Evolutionary conservation across 2,113 vertebrate species (phyloP).

Genomic region (Periophthalmodon schlosseri): DNA sequence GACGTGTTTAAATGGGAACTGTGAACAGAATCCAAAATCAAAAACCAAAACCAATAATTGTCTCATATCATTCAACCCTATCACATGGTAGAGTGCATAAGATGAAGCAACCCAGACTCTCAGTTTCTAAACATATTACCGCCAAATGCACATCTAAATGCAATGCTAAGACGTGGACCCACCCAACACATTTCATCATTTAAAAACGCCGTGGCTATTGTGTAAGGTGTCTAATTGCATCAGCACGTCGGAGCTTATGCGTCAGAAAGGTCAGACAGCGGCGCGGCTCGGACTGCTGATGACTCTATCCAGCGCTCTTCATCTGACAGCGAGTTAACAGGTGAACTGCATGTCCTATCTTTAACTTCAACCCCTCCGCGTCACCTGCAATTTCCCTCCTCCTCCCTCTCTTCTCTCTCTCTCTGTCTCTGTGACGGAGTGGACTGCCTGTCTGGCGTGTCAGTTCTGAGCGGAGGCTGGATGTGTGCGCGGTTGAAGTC

Average conservation of each 20-base stretch:
- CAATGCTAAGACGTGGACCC: neutral
- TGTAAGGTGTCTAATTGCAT: constrained; percentile 2
- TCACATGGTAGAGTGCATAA: too few species aligned
- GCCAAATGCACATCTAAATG: too few species aligned
- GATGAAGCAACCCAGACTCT: too few species aligned
- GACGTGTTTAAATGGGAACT: too few species aligned
- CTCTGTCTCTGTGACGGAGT: constrained; percentile 25
- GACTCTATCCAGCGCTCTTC: neutral
- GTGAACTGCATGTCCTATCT: constrained; percentile 28
- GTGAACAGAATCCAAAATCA: too few species aligned
- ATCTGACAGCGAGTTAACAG: constrained; percentile 14
- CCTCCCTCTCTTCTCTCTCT: constrained; percentile 25
- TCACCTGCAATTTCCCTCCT: constrained; percentile 30
- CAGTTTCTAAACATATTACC: too few species aligned
- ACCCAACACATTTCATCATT: neutral
- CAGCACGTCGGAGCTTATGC: neutral
- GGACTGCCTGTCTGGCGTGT: constrained; percentile 49
- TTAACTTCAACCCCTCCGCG: constrained; percentile 19
- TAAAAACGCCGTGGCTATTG: neutral
- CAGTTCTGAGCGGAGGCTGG: constrained; percentile 51
- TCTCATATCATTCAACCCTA: too few species aligned
- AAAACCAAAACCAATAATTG: too few species aligned
- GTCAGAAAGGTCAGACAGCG: neutral
- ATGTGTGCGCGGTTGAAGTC: constrained; percentile 35
- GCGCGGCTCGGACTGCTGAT: neutral